phyloP scores from a whole-genome alignment of 2,797 vertebrate species.

The Chaenodraco wilsoni region DNA sequence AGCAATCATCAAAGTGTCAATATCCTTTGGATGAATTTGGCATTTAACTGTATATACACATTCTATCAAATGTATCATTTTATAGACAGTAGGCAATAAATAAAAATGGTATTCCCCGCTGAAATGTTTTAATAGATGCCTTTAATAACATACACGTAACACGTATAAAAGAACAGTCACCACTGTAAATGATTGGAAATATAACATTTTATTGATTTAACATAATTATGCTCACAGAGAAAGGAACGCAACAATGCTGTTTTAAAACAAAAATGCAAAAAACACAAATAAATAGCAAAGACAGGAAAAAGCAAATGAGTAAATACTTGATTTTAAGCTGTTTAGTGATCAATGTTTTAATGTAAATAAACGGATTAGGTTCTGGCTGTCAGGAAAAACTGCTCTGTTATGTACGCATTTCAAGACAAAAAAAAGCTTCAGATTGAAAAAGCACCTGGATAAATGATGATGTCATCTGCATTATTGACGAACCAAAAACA shows the following conservation, averaged over 20 bases:
- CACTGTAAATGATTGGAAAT: not conserved
- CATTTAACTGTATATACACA: not conserved
- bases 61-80: too few species aligned
- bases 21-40: not conserved
- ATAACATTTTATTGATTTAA: slow-evolving; percentile 47
- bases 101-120: not conserved
- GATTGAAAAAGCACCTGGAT: not conserved
- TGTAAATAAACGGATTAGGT: not conserved
- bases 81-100: too few species aligned
- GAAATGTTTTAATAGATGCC: not conserved
- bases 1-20: not conserved
- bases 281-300: slow-evolving; percentile 17
- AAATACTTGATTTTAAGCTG: not conserved
- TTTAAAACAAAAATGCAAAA: slow-evolving; percentile 7
- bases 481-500: not conserved
- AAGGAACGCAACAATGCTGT: not conserved
- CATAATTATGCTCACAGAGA: slow-evolving; percentile 7
- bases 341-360: not conserved
- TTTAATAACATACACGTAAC: not conserved
- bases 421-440: not conserved
- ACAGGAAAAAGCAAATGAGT: not conserved
- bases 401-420: not conserved
- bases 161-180: not conserved
- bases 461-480: not conserved
- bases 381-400: not conserved